A percentile compares a stretch with the other conserved stretches of the same genome.
Evolutionary conservation across 2,888 invertebrate species (phyloP).

Genomic region (Hydriomena furcata): DNA sequence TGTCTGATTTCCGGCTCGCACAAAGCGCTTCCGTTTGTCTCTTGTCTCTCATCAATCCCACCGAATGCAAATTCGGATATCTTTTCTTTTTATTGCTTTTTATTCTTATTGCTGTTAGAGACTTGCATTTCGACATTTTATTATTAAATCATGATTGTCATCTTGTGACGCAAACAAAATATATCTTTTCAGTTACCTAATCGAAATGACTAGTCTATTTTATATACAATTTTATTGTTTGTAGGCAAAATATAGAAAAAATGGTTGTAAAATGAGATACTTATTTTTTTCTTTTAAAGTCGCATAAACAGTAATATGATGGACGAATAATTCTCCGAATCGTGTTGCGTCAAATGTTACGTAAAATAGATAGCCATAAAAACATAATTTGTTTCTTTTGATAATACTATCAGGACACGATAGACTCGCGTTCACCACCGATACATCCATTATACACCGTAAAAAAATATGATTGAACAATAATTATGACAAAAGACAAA

Average conservation of each 20-base stretch:
- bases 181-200: too few relatives aligned
- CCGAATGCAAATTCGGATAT: slow-evolving; percentile 66
- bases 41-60: slow-evolving; percentile 68
- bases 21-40: slow-evolving; percentile 79
- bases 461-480: slow-evolving; percentile 12
- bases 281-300: too few relatives aligned
- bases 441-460: background rate
- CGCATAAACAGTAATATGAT: too few relatives aligned
- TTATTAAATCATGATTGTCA: too few relatives aligned
- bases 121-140: slow-evolving; percentile 1
- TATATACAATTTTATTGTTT: too few relatives aligned
- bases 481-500: slow-evolving; percentile 25
- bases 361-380: too few relatives aligned
- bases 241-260: too few relatives aligned
- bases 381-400: background rate
- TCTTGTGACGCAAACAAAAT: too few relatives aligned
- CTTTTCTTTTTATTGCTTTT: slow-evolving; percentile 23
- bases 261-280: too few relatives aligned
- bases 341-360: too few relatives aligned
- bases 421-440: background rate
- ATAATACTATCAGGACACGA: background rate
- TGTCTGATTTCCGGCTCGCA: slow-evolving; percentile 71
- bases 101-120: background rate
- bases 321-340: too few relatives aligned
- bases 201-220: too few relatives aligned